Conservation (phyloP, 2,113 vertebrate genomes). For the Serinus canaria region DNA sequence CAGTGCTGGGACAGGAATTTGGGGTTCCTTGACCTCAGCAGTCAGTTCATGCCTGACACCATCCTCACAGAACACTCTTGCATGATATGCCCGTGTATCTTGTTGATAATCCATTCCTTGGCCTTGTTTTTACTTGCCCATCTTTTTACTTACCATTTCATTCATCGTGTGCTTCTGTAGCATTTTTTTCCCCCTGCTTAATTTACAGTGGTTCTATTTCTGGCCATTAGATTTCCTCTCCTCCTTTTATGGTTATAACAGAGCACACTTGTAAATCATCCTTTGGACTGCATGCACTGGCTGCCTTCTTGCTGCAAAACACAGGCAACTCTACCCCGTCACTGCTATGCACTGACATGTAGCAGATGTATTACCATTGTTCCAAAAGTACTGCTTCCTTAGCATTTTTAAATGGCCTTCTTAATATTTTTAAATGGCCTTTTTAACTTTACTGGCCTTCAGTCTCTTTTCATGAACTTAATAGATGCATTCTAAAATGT, state of each 20-base stretch:
- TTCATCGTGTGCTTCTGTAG: background rate
- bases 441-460: background rate
- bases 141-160: background rate
- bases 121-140: background rate
- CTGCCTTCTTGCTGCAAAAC: slow-evolving; percentile 35
- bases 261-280: slow-evolving; percentile 32
- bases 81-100: background rate
- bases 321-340: background rate
- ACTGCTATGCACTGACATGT: background rate
- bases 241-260: slow-evolving; percentile 42
- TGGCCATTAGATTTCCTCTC: slow-evolving; percentile 50
- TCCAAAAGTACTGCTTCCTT: background rate
- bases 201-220: slow-evolving; percentile 33
- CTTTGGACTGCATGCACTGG: background rate
- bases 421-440: background rate
- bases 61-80: background rate
- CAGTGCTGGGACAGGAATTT: background rate
- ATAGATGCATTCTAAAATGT: background rate
- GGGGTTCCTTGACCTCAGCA: background rate
- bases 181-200: background rate
- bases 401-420: background rate
- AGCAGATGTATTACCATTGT: slow-evolving; percentile 37
- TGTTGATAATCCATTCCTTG: background rate
- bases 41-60: background rate
- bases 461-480: background rate